Base-by-base conservation (phyloP, 1,140 invertebrate species). In the Diploscapter pachys region DNA sequence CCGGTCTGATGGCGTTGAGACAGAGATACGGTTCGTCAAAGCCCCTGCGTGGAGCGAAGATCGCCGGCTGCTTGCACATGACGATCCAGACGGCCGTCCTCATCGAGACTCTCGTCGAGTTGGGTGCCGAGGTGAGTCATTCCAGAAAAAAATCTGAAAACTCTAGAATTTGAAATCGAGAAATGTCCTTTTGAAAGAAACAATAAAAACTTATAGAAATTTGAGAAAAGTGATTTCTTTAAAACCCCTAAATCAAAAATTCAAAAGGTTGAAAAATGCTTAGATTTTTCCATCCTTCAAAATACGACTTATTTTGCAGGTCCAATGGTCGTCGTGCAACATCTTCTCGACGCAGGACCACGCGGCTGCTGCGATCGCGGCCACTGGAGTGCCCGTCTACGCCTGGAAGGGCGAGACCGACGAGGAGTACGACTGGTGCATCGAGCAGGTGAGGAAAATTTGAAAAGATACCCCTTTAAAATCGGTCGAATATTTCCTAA, bases 361-460 rank as follows among this genome's bases (percentile, higher is more conserved):
- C 86, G 96, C 96, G 52, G 97, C 97, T 48, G 96, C 96, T n/a
- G 97, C 97, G 8, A 95, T 99, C 75, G 96, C 96, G 2, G 91
- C 91, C 80, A 89, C 89, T 52, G 96, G 96, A 64, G 90, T 99
- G 11, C 92, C 96, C 6, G 96, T 99, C n/a, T 99, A 93, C 86
- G 97, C 97, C 0, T 99, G 97, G 97, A 99, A 99, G 88, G 97
- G 97, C 11, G 96, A 99, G 89, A 99, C 95, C 3, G 96, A 99
- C 81, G 96, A 99, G 84, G 97, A 99, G 87, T 99, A 98, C 84
- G 84, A 92, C 48, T 99, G 97, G 96, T 99, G 97, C 86, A 97
- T 99, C 86, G 94, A 98, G 87, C 96, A 99, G 87, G 96, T 95
- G 3, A 86, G 93, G 31, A 0, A 31, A 0, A 31, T 31, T 2